Conservation (phyloP, 2,113 vertebrate species). For the Corvus cornix region DNA sequence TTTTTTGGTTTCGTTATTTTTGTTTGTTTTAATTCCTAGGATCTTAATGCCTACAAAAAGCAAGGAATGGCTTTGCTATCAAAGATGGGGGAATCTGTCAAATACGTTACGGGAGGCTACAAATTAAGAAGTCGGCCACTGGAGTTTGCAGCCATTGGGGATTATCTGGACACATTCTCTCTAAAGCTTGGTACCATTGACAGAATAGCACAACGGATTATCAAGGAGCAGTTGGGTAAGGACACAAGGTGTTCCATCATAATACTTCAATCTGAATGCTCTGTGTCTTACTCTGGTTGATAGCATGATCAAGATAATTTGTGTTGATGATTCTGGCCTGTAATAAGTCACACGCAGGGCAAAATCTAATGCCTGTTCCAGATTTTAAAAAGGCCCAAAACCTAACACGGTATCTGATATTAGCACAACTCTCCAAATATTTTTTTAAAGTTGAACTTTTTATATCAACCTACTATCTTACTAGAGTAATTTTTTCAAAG, state of each 20-base stretch:
- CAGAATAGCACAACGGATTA: constrained; percentile 95
- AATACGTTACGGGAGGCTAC: constrained; percentile 92
- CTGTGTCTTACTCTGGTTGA: not conserved
- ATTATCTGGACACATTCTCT: constrained; percentile 92
- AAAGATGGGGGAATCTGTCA: constrained; percentile 94
- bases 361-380: not conserved
- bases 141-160: constrained; percentile 90
- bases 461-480: not conserved
- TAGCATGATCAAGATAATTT: not conserved
- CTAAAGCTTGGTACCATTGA: constrained; percentile 97
- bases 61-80: constrained; percentile 90
- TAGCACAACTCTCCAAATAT: not conserved
- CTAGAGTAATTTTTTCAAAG: not conserved
- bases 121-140: constrained; percentile 88
- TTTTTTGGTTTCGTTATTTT: not conserved
- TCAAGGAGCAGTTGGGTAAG: constrained; percentile 94
- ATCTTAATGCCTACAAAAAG: constrained; percentile 92
- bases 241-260: not conserved
- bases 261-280: not conserved
- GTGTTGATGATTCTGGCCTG: not conserved
- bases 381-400: not conserved
- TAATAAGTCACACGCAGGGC: not conserved
- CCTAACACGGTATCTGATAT: not conserved
- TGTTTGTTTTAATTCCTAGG: constrained; percentile 69
- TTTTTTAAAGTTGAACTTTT: not conserved